These are phyloP conservation scores for Orchesella flavescens DNA, from an alignment of 2,888 invertebrate species.

Conservation along the genomic window DNA sequence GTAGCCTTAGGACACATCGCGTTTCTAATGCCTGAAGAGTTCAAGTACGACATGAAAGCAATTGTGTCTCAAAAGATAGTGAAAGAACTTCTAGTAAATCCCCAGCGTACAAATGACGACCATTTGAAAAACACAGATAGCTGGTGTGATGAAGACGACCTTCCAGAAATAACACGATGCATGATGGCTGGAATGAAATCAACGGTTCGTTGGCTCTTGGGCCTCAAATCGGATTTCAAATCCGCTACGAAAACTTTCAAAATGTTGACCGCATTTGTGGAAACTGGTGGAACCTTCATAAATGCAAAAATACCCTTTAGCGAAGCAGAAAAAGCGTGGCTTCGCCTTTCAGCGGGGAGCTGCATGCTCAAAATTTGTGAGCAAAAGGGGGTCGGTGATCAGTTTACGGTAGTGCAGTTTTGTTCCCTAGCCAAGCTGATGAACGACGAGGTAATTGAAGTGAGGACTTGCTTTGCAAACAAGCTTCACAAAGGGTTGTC, in stretches of 20 bases:
- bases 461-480: constrained; percentile 88
- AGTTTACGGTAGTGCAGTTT: constrained; percentile 95
- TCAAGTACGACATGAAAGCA: constrained; percentile 91
- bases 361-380: constrained; percentile 98
- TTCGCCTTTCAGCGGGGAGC: constrained; percentile 92
- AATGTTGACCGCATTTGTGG: constrained; percentile 93
- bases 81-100: constrained; percentile 88
- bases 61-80: constrained; percentile 96
- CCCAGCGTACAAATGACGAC: constrained; percentile 67
- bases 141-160: constrained; percentile 89
- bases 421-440: constrained; percentile 93
- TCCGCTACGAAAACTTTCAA: constrained; percentile 95
- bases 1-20: constrained; percentile 96
- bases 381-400: constrained; percentile 95
- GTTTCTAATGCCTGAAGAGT: constrained; percentile 90
- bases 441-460: constrained; percentile 82
- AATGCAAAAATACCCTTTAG: constrained; percentile 65
- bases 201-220: constrained; percentile 95
- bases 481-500: constrained; percentile 93
- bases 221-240: constrained; percentile 89
- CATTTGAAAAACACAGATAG: constrained; percentile 77
- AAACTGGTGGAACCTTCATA: constrained; percentile 90
- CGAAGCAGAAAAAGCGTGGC: constrained; percentile 76
- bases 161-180: constrained; percentile 92
- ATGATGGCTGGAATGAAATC: constrained; percentile 96